Evolutionary conservation across 2,888 invertebrate genomes (phyloP).

Genomic region (Metopia argyrocephala): DNA sequence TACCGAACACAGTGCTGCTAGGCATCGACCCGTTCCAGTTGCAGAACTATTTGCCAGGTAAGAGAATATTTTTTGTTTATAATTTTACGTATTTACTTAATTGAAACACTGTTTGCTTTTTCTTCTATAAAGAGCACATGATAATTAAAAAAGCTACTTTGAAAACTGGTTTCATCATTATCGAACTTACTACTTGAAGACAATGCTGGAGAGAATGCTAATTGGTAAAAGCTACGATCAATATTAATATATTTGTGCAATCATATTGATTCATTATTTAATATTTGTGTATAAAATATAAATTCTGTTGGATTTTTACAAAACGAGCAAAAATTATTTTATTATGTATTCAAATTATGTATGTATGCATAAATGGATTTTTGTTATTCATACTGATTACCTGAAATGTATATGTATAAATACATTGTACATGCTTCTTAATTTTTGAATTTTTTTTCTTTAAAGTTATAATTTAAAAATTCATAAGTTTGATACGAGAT

Average conservation of each 20-base stretch:
- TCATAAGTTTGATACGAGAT: no score
- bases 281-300: background rate
- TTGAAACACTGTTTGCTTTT: background rate
- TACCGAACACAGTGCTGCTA: constrained; percentile 61
- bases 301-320: background rate
- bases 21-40: constrained; percentile 72
- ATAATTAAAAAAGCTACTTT: constrained; percentile 14
- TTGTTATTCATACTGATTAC: no score
- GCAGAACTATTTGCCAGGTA: constrained; percentile 72
- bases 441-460: no score
- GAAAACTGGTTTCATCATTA: background rate
- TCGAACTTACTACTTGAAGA: background rate
- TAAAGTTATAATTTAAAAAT: no score
- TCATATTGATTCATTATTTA: constrained; percentile 4
- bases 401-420: no score
- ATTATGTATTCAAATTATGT: background rate
- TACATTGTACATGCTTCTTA: no score
- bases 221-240: constrained; percentile 2
- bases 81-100: background rate
- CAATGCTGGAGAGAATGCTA: background rate
- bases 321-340: background rate
- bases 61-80: constrained; percentile 18
- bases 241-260: background rate
- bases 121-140: constrained; percentile 27
- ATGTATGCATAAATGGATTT: no score